Conservation (phyloP, 2,888 invertebrate genomes). For the Drosophila merina region DNA sequence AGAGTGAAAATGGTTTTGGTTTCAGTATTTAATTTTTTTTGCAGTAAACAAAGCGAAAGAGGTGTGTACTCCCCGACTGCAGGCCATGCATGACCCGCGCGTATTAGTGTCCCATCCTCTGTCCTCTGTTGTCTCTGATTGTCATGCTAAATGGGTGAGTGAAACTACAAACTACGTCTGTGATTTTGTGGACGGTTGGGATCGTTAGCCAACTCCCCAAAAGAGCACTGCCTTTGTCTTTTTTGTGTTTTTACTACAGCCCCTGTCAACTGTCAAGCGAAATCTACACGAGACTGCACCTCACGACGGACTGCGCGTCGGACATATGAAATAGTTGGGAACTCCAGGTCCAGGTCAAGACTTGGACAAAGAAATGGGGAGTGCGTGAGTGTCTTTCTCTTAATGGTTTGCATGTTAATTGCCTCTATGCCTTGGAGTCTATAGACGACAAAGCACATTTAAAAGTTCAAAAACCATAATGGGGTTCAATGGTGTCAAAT, state of each 20-base stretch:
- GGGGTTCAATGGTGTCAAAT: slow-evolving; percentile 7
- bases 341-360: slow-evolving; percentile 17
- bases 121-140: slow-evolving; percentile 71
- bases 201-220: slow-evolving; percentile 28
- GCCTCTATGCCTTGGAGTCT: slow-evolving; percentile 32
- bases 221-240: slow-evolving; percentile 23
- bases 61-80: slow-evolving; percentile 70
- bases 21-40: slow-evolving; percentile 38
- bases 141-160: slow-evolving; percentile 69
- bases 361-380: slow-evolving; percentile 49
- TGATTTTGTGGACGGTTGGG: slow-evolving; percentile 28
- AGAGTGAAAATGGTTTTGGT: slow-evolving; percentile 71
- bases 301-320: slow-evolving; percentile 20
- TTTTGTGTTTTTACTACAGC: slow-evolving; percentile 14
- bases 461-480: slow-evolving; percentile 23
- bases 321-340: slow-evolving; percentile 14
- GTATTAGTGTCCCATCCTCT: slow-evolving; percentile 47
- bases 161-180: slow-evolving; percentile 32
- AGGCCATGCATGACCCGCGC: slow-evolving; percentile 72
- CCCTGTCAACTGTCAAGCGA: slow-evolving; percentile 45
- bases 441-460: slow-evolving; percentile 41
- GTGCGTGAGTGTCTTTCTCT: slow-evolving; percentile 63
- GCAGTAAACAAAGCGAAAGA: slow-evolving; percentile 58
- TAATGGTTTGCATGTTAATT: slow-evolving; percentile 70
- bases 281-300: slow-evolving; percentile 44